A percentile compares a stretch with the other conserved stretches of the same genome.
Evolutionary conservation across 1,140 invertebrate species (phyloP).

Genomic region (Leptopilina clavipes): DNA sequence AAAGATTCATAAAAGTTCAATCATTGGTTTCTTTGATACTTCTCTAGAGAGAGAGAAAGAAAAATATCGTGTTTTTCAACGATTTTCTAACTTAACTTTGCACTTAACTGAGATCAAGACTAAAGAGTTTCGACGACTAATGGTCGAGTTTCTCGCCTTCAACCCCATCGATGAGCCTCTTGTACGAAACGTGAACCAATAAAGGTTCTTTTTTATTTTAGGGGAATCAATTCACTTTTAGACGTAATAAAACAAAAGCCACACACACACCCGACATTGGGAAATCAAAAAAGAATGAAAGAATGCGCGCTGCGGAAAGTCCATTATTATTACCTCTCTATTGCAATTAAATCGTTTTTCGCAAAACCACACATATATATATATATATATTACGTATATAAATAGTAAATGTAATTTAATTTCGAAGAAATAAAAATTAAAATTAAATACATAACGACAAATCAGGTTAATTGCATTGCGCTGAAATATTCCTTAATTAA

Average conservation of each 20-base stretch:
- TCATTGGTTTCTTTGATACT: background rate
- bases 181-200: background rate
- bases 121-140: conserved; percentile 29
- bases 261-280: background rate
- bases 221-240: conserved; percentile 17
- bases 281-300: background rate
- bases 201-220: conserved; percentile 23
- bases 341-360: background rate
- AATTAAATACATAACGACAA: too few relatives aligned
- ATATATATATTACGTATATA: background rate
- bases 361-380: background rate
- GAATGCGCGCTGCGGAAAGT: background rate
- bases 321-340: background rate
- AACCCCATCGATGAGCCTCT: background rate
- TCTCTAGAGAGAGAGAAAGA: background rate
- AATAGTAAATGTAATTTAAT: too few relatives aligned
- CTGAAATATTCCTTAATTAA: too few relatives aligned
- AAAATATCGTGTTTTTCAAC: conserved; percentile 16
- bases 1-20: background rate
- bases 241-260: conserved; percentile 1
- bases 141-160: conserved; percentile 9
- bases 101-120: conserved; percentile 29
- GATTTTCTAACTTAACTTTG: conserved; percentile 24
- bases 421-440: too few relatives aligned
- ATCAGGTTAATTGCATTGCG: too few relatives aligned